Evolutionary conservation across 2,113 vertebrate genomes (phyloP), one percentile per base, ranked within the genome.

Genomic region (Etheostoma cragini): DNA sequence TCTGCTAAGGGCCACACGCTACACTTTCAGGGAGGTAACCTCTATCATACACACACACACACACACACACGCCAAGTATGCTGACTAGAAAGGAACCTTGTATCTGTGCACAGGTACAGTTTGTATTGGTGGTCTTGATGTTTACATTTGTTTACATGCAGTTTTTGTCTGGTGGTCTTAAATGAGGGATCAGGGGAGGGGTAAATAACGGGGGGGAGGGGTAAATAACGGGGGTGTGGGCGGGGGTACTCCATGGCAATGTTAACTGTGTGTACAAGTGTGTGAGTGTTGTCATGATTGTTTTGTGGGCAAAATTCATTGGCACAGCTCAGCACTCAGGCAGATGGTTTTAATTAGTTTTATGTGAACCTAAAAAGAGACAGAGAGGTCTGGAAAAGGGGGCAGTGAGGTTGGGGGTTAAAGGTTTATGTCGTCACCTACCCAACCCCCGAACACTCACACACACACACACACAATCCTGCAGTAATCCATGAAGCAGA

Each of bases 301-400:
- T 82, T 78, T 50, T 60, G 68, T 85, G 52, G 74, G 78, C 64
- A 88, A 52, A 56, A 87, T 81, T 87, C 67, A 83, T 83, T 76
- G 68, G 85, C 78, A 76, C 46, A 61, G 72, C 84, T 85, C 70
- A 82, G 78, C 45, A 1, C 72, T 76, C 71, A 78, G 72, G 50
- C 94, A 96, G 93, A 94, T 94, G 94, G 91, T 84, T 93, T 83
- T 80, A 90, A 94, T 94, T 88, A 94, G 87, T 78, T 93, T 79
- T 72, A 57, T 94, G 84, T 91, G 73, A 87, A 85, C 66, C 80
- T 71, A 57, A 85, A 84, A 58, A 71, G 79, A 88, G 78, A 70
- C 65, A 72, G 71, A 69, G 75, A 49, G 74, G 60, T 88, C 72
- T 70, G 75, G 62, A 68, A 86, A 84, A 60, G 76, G 72, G 83